Base-by-base conservation (phyloP, 2,113 vertebrate genomes). In the Okapia johnstoni region DNA sequence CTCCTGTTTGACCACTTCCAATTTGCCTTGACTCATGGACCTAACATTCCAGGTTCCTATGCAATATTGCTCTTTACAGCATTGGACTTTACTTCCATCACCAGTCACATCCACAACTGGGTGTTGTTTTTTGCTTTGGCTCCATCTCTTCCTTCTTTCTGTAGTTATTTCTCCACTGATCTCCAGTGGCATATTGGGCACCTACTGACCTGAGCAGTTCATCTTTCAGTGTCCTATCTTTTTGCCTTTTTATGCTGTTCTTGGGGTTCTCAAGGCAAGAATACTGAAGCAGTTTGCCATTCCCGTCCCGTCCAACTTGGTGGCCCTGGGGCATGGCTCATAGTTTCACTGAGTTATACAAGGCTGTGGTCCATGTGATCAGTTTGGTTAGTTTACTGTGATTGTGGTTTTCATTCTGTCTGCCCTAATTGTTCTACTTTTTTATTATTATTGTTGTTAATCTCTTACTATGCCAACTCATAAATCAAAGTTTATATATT, bases 281-380 rank as follows among this genome's bases (percentile, higher is more conserved):
- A 36, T 70, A 70, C 63, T 70, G 63, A 70, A 36, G 17, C 21
- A n/a, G n/a, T 36, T 70, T 70, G 17, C 63, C 63, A 36, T 70
- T 36, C 17, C 1, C n/a, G n/a, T 21, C 17, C n/a, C 0, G 0
- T 36, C n/a, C n/a, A 70, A 36, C 63, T 70, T 36, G 17, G 63
- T 36, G 17, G 63, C 63, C n/a, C 17, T 36, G 21, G 1, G 10
- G n/a, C 9, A 36, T 36, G n/a, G 63, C 16, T 70, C 63, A 70
- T 21, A 70, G 63, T 70, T 70, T 70, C n/a, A 70, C 5, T 70
- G 63, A 70, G n/a, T 19, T 70, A 70, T 2, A 70, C 17, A 21
- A 36, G 63, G 17, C 33, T 36, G 63, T 6, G 63, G n/a, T 70
- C 9, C 63, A 36, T 36, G 63, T 70, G 63, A 70, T 70, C n/a